Evolutionary conservation across 2,888 invertebrate genomes (phyloP), one percentile per base, ranked within the genome.

Genomic region (Macaria notata): DNA sequence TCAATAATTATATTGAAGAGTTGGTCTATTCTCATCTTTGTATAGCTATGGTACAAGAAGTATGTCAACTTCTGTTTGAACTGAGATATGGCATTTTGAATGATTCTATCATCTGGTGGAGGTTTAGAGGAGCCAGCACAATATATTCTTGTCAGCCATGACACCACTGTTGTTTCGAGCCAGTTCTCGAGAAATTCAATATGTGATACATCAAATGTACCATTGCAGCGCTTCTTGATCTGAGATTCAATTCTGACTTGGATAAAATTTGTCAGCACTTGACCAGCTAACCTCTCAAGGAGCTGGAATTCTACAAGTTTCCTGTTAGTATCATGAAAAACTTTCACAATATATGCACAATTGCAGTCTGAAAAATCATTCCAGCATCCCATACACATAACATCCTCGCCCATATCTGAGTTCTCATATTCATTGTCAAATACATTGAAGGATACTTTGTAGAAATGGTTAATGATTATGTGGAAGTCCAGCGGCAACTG

Each of bases 1-100:
- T 98, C 98, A 94, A 99, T 98, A 54, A 99, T 98, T 59, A 99
- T 98, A 75, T 97, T 97, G 79, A 99, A 99, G 51, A 99, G 93
- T 79, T 99, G 98, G 68, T 97, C 96, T 64, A 98, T 98, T 69
- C 98, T 94, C 50, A 95, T 93, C 80, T 94, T 95, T 5, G 98
- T 98, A 74, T 98, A 98, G 36, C 95, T 96, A 79, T 98, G 97
- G 77, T 96, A 97, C 63, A 98, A 89, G 79, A 95, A 96, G 78
- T 97, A 96, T 31, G 93, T 93, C 19, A 98, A 86, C 77, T 96
- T 96, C 56, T 95, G 94, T 73, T 95, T 94, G 71, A 96, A 95
- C 66, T 94, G 94, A 46, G 93, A 85, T 56, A 95, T 93, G 4
- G 94, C 92, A 72, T 88, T 89, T 48, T 89, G 85, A 58, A 92